Evolutionary conservation across 2,797 vertebrate species (phyloP), one percentile per base, ranked within the genome.

Genomic region (Erethizon dorsatum): DNA sequence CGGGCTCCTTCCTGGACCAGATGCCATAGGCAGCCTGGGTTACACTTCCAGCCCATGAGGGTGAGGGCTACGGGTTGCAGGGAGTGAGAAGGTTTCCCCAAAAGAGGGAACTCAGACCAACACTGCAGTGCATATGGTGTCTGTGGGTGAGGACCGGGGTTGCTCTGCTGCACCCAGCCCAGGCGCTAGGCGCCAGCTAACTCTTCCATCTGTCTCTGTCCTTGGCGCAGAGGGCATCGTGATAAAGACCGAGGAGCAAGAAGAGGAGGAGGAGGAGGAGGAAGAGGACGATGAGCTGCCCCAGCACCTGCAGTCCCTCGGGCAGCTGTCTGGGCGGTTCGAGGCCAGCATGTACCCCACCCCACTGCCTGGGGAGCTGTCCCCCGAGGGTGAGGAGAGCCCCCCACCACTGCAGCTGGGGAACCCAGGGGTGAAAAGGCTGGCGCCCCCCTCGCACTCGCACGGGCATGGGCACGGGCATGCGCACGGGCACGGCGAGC

Each of bases 241-340:
- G 95, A 99, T 99, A 91, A 99, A 99, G 97, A 99, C 98, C 0
- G 98, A 99, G 95, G 98, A 98, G 37, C 98, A 98, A n/a, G 98
- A 98, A 3, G 98, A 98, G 5, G 98, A 98, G 1, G 98, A 98
- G 6, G 98, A 98, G 1, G 98, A 99, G 0, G 98, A 99, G 0
- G 98, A 98, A 0, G 98, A 98, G 0, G 98, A 98, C 0, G 98
- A 98, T 0, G 98, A 97, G 80, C 87, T 97, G 75, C 97, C 98
- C 0, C 97, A 94, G 95, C 97, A 97, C 88, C 45, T 98, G 75
- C 97, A 98, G 95, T 95, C 98, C 0, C 98, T 98, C 0, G 65
- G 98, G 79, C 97, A 98, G 96, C 98, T 99, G 96, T 97, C 98
- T 0, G 98, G 98, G 11, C 90, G 98, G 4, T 95, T 98, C n/a